phyloP scores from a whole-genome alignment of 2,113 vertebrate species.

The Megaleporinus macrocephalus region DNA sequence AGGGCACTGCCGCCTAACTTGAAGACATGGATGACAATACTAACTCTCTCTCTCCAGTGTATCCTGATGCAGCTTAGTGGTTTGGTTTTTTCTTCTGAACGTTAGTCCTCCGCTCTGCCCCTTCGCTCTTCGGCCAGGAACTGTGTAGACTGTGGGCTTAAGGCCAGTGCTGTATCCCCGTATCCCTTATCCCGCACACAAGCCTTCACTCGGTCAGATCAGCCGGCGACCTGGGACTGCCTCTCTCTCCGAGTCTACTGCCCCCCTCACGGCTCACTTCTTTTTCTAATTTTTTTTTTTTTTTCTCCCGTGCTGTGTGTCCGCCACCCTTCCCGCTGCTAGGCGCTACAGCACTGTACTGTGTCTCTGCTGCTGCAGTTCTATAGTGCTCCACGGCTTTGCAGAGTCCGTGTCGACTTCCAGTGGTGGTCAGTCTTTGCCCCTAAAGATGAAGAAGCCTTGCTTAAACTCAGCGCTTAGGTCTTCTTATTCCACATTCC shows the following conservation, averaged over 20 bases:
- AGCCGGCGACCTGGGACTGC: neutral
- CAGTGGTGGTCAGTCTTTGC: constrained; percentile 25
- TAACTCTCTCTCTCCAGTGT: constrained; percentile 6
- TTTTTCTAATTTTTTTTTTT: neutral
- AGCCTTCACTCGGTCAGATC: constrained; percentile 21
- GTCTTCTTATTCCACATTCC: neutral
- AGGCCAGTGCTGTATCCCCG: neutral
- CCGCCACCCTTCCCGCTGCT: constrained; percentile 8
- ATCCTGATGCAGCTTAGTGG: constrained; percentile 19
- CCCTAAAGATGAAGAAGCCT: neutral
- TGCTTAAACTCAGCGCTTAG: constrained; percentile 15
- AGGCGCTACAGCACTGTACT: neutral
- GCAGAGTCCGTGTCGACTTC: constrained; percentile 3
- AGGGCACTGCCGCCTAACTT: constrained; percentile 52
- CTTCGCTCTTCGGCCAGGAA: constrained; percentile 20
- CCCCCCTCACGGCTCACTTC: neutral
- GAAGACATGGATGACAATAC: constrained; percentile 26
- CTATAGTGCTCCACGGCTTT: neutral
- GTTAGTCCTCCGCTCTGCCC: constrained; percentile 10
- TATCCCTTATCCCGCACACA: neutral
- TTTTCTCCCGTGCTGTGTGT: neutral
- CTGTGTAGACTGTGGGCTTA: constrained; percentile 5
- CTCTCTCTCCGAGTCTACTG: neutral
- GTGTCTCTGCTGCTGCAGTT: constrained; percentile 24
- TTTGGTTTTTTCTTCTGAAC: constrained; percentile 24